A percentile compares a stretch with the other conserved stretches of the same genome.
Conservation (phyloP, 2,113 vertebrate genomes). For the Sakesphorus luctuosus region DNA sequence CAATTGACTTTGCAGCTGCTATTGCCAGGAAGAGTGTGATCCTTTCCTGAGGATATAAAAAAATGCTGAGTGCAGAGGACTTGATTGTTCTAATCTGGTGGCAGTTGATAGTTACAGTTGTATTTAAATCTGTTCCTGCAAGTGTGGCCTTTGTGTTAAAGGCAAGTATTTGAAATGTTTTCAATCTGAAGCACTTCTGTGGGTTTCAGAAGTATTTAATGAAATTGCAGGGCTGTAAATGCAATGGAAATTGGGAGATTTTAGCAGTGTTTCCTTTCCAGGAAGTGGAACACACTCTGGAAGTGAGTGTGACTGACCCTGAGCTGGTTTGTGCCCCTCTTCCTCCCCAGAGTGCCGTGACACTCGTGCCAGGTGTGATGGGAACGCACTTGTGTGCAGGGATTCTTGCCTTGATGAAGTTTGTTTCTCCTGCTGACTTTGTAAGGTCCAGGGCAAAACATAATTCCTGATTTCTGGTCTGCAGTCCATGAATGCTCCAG, state of each 20-base stretch:
- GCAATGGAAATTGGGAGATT: neutral
- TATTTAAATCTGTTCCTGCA: neutral
- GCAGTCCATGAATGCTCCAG: fast-evolving
- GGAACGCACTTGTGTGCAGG: neutral
- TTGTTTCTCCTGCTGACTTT: neutral
- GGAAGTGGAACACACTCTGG: no score
- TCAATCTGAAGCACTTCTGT: neutral
- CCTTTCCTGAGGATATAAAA: neutral
- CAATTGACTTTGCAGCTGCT: neutral
- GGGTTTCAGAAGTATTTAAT: neutral
- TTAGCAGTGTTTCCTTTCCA: neutral
- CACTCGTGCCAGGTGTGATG: neutral
- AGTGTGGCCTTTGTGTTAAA: neutral
- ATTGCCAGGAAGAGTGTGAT: neutral
- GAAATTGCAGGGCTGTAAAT: neutral
- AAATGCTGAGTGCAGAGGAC: neutral
- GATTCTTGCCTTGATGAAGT: neutral
- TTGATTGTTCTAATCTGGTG: neutral
- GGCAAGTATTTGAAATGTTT: neutral
- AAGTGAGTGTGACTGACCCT: neutral
- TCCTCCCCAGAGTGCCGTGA: neutral
- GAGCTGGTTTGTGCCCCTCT: neutral
- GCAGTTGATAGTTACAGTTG: neutral
- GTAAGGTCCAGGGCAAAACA: neutral
- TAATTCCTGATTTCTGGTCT: neutral